Evolutionary conservation across 92 coral and sea anemone species (phyloP), one percentile per base, ranked within the genome.

Genomic region (Parazoanthus darwini): DNA sequence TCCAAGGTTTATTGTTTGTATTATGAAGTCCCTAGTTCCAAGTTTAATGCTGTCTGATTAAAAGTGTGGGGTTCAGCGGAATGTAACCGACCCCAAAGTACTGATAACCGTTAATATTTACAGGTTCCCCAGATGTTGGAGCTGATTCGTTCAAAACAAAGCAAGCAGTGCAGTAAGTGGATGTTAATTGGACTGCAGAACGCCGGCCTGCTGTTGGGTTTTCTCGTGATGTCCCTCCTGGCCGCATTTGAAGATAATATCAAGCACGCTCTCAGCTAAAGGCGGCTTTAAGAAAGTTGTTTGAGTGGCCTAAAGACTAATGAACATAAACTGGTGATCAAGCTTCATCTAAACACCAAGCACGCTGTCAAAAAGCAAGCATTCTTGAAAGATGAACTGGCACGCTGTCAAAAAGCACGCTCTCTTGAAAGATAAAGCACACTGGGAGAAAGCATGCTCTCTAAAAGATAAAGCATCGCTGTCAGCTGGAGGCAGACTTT

Each of bases 101-200:
- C 16, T 76, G 25, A 20, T 44, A 38, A 76, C 80, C 25, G 51
- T 39, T 76, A 6, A 39, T 20, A 6, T 72, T 81, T 67, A 11
- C 77, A 94, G 97, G 79, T 94, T 73, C 97, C 97, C 38, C 90
- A 94, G 87, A 93, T 94, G 90, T 90, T 91, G 42, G 33, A 79
- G 18, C 23, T 83, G 38, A 88, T 93, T 23, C 77, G 89, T 67
- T 36, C 81, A 58, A 79, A n/a, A 65, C n/a, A 63, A 25, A 86
- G 67, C 0, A 77, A 91, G 16, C 89, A 85, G 82, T 33, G 88
- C 65, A 68, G 42, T 22, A 36, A 29, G 85, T 37, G 85, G 51
- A 25, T 58, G 35, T 56, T 94, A 35, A 82, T 94, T 59, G 44
- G 77, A 2, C 79, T 91, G 2, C 97, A 94, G 89, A 94, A 94